These are phyloP conservation scores for Stichopus horrens DNA, from an alignment of 53 echinoderm and acorn worm genomes.

Conservation along the genomic window DNA sequence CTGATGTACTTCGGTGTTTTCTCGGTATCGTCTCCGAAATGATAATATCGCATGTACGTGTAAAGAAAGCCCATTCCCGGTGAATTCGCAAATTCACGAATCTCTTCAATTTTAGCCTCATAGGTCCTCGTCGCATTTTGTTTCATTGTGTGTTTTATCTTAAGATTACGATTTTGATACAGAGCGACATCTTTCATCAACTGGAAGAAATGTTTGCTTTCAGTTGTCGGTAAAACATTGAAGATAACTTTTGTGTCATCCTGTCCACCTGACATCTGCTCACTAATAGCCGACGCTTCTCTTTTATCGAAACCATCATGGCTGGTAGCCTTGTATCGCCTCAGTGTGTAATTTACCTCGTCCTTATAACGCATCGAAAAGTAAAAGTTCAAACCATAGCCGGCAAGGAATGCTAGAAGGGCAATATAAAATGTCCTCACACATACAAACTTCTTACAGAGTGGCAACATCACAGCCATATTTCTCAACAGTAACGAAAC, in stretches of 20 bases:
- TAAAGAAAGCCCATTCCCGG: conserved; percentile 17
- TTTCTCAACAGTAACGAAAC: background rate
- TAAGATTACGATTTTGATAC: background rate
- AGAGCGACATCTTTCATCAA: background rate
- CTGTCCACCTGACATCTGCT: background rate
- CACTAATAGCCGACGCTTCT: background rate
- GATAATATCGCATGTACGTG: conserved; percentile 5
- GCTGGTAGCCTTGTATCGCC: background rate
- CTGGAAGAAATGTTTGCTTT: background rate
- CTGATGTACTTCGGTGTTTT: conserved; percentile 18
- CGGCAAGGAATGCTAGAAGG: background rate
- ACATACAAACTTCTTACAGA: background rate
- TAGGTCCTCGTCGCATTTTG: background rate
- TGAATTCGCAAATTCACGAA: background rate
- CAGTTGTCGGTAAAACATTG: conserved; percentile 23
- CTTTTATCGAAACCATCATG: background rate
- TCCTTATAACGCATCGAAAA: background rate
- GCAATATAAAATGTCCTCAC: background rate
- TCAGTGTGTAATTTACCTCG: background rate
- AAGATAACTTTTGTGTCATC: background rate
- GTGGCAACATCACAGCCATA: background rate
- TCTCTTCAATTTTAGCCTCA: conserved; percentile 9
- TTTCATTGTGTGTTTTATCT: conserved; percentile 10
- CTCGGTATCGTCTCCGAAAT: background rate
- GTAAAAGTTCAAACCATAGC: conserved; percentile 3